Percentiles rank a stretch among this genome's conserved stretches.
phyloP scores from a whole-genome alignment of 2,888 invertebrate species.

The Ceramica pisi region DNA sequence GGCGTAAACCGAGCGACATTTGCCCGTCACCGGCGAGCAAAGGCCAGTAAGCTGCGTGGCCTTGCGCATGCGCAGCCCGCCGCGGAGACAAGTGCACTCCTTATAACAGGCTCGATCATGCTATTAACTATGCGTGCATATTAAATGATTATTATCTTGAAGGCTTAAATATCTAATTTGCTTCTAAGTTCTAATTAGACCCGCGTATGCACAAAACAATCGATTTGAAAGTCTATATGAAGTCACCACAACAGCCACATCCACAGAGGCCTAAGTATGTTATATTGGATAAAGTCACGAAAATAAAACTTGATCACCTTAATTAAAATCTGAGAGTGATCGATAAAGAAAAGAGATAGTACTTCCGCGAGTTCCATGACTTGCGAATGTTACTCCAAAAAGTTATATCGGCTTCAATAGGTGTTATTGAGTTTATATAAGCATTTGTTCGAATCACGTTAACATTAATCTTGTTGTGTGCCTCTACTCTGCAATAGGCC shows the following conservation, averaged over 20 bases:
- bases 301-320: conserved; percentile 70
- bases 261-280: conserved; percentile 17
- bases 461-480: conserved; percentile 40
- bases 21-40: conserved; percentile 83
- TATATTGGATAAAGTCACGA: conserved; percentile 56
- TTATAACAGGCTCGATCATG: conserved; percentile 25
- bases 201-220: conserved; percentile 23
- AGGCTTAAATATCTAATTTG: conserved; percentile 38
- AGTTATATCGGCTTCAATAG: conserved; percentile 43
- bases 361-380: conserved; percentile 65
- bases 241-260: conserved; percentile 11
- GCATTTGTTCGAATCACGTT: conserved; percentile 43
- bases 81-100: conserved; percentile 82
- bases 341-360: conserved; percentile 65
- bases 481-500: conserved; percentile 25
- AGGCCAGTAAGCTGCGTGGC: conserved; percentile 80
- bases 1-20: conserved; percentile 70
- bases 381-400: conserved; percentile 50
- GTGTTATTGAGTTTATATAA: conserved; percentile 63
- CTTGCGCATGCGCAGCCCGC: conserved; percentile 73
- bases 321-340: conserved; percentile 61
- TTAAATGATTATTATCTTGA: conserved; percentile 47
- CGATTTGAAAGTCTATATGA: conserved; percentile 47
- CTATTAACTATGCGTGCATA: conserved; percentile 43
- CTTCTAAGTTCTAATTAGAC: conserved; percentile 48